phyloP scores from a whole-genome alignment of 2,888 invertebrate species.

The Drosophila lacicola region DNA sequence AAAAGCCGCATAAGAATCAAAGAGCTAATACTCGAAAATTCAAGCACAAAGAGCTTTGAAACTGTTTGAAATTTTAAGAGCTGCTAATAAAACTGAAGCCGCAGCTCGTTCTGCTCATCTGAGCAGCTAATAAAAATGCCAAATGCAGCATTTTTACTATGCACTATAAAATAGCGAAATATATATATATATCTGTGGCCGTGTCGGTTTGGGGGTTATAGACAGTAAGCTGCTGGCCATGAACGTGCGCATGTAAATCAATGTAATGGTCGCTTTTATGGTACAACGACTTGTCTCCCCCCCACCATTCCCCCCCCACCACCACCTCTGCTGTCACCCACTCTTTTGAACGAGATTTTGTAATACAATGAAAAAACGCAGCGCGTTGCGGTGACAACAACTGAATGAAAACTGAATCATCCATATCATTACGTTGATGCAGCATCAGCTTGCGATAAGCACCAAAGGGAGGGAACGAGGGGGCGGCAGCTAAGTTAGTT shows the following conservation, averaged over 20 bases:
- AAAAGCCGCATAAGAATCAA: slow-evolving; percentile 7
- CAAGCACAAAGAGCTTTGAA: slow-evolving; percentile 43
- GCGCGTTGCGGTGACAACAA: slow-evolving; percentile 56
- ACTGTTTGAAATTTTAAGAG: slow-evolving; percentile 54
- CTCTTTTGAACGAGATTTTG: slow-evolving; percentile 30
- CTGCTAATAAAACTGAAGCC: slow-evolving; percentile 56
- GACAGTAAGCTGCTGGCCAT: slow-evolving; percentile 57
- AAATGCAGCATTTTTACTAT: slow-evolving; percentile 63
- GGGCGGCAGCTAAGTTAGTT: slow-evolving; percentile 33
- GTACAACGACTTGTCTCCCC: slow-evolving; percentile 24
- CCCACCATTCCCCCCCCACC: neutral
- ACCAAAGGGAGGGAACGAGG: neutral
- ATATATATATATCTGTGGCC: slow-evolving; percentile 29
- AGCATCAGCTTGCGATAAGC: slow-evolving; percentile 11
- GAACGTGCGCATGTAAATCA: slow-evolving; percentile 69
- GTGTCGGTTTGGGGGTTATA: slow-evolving; percentile 29
- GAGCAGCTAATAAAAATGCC: slow-evolving; percentile 67
- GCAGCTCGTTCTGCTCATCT: slow-evolving; percentile 59
- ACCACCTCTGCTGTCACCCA: no score
- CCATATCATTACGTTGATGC: slow-evolving; percentile 63
- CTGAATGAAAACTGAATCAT: slow-evolving; percentile 63
- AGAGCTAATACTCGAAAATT: slow-evolving; percentile 16
- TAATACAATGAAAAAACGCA: slow-evolving; percentile 52
- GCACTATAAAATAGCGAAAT: slow-evolving; percentile 56
- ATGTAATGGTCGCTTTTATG: slow-evolving; percentile 66